These are phyloP conservation scores for Polypterus senegalus DNA, from an alignment of 2,113 vertebrate species.

Conservation along the genomic window DNA sequence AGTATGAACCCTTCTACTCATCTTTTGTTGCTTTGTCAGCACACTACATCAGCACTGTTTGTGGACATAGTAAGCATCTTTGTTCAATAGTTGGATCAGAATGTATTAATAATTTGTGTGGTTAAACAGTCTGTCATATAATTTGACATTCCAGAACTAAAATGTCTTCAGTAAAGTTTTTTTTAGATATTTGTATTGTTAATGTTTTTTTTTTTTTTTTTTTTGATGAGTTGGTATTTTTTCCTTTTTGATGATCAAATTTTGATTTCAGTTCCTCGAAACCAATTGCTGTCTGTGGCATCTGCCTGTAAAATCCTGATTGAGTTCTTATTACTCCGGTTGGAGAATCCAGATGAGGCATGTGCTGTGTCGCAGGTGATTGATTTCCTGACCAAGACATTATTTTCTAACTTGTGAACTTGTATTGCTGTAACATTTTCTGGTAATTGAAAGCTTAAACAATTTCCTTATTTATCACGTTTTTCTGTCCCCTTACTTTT, in stretches of 20 bases:
- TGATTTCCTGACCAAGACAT: background rate
- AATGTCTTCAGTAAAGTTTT: background rate
- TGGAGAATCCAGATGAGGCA: conserved; percentile 94
- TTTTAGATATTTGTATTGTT: background rate
- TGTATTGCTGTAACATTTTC: background rate
- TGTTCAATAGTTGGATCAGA: background rate
- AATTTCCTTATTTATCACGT: background rate
- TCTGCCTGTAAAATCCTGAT: conserved; percentile 95
- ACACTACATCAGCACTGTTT: conserved; percentile 96
- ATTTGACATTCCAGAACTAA: background rate
- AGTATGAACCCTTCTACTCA: conserved; percentile 97
- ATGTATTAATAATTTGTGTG: background rate
- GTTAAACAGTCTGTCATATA: background rate
- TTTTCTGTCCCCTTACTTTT: conserved; percentile 8
- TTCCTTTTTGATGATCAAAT: background rate
- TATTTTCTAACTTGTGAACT: background rate
- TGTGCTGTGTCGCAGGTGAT: conserved; percentile 94
- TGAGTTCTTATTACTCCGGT: conserved; percentile 85
- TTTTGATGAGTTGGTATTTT: no score
- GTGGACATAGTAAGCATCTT: conserved; percentile 78
- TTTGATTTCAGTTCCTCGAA: conserved; percentile 72
- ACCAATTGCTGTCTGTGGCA: conserved; percentile 86
- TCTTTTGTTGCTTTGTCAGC: conserved; percentile 95
- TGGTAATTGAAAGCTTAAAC: background rate
- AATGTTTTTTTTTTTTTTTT: background rate